A percentile compares a stretch with the other conserved stretches of the same genome.
Evolutionary conservation across 2,797 vertebrate species (phyloP).

Genomic region (Notoglanidium macrostoma): DNA sequence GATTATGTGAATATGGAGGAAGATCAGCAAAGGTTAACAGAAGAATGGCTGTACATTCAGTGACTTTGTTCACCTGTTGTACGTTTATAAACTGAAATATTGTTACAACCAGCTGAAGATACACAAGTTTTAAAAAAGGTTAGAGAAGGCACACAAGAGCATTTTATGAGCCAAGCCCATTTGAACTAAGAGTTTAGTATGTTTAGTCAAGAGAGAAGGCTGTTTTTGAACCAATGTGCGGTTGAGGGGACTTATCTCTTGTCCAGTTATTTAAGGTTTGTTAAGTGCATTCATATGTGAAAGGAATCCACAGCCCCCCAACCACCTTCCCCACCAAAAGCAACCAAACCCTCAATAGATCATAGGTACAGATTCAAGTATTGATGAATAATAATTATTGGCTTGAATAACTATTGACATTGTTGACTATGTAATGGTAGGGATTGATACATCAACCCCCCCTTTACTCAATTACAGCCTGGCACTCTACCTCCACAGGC

Average conservation of each 20-base stretch:
- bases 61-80: background rate
- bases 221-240: background rate
- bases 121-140: background rate
- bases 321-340: too few relatives aligned
- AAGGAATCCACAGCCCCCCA: background rate
- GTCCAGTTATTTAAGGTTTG: background rate
- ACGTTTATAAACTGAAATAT: background rate
- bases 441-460: background rate
- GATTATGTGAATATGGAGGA: background rate
- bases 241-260: background rate
- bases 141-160: background rate
- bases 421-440: background rate
- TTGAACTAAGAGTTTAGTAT: background rate
- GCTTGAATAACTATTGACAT: background rate
- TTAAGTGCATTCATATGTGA: background rate
- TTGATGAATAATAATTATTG: background rate
- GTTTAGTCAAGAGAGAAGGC: background rate
- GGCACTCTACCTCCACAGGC: slow-evolving; percentile 81
- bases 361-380: background rate
- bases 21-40: background rate
- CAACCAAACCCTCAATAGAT: background rate
- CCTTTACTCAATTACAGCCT: slow-evolving; percentile 67
- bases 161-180: background rate
- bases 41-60: background rate
- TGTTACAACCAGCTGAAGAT: background rate